phyloP scores from a whole-genome alignment of 2,797 vertebrate genomes.

The Enteromius mattozi region DNA sequence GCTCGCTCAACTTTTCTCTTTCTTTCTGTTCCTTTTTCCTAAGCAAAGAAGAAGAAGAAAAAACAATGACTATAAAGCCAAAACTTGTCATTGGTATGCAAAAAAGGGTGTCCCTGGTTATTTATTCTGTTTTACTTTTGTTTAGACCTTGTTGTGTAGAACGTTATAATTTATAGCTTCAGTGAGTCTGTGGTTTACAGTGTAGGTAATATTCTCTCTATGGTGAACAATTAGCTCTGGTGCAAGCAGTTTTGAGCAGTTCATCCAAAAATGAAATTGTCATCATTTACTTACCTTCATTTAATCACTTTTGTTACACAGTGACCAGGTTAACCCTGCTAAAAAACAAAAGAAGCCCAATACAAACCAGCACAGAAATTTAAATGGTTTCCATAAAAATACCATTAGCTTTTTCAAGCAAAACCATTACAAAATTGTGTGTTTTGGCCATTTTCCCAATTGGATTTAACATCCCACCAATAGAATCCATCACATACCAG shows the following conservation, averaged over 20 bases:
- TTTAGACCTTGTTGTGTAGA: constrained; percentile 24
- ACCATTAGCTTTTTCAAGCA: no score
- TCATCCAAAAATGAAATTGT: neutral
- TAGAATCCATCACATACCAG: no score
- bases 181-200: constrained; percentile 3
- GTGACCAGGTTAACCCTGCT: neutral
- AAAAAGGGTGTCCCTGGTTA: constrained; percentile 53
- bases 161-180: constrained; percentile 38
- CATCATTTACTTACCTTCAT: neutral
- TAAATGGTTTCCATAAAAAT: no score
- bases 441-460: no score
- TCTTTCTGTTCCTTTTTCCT: constrained; percentile 14
- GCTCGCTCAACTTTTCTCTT: constrained; percentile 25
- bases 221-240: neutral
- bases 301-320: neutral
- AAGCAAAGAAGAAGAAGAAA: constrained; percentile 41
- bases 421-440: no score
- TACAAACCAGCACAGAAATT: no score
- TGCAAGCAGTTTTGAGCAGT: neutral
- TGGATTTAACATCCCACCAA: no score
- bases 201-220: neutral
- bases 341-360: no score
- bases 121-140: constrained; percentile 59
- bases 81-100: constrained; percentile 54
- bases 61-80: constrained; percentile 50